Evolutionary conservation across 1,140 invertebrate genomes (phyloP).

Genomic region (Zaprionus lachaisei): DNA sequence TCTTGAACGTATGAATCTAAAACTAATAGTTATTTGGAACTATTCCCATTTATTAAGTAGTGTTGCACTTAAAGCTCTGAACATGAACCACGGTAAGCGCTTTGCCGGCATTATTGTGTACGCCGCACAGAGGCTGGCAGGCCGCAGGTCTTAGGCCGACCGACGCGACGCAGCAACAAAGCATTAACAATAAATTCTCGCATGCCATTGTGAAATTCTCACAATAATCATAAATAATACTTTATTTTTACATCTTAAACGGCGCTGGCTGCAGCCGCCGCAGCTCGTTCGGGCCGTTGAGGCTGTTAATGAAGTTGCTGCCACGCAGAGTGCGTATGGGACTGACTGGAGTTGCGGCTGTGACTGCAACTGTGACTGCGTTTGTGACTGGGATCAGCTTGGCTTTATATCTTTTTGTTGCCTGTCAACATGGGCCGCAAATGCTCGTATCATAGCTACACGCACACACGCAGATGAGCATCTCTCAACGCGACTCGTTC

Average conservation of each 20-base stretch:
- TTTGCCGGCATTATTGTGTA: slow-evolving; percentile 12
- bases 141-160: slow-evolving; percentile 22
- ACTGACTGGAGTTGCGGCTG: slow-evolving; percentile 32
- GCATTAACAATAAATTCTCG: slow-evolving; percentile 83
- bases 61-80: neutral
- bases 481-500: slow-evolving; percentile 17
- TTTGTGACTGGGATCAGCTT: slow-evolving; percentile 34
- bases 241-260: slow-evolving; percentile 81
- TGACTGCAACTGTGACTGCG: neutral
- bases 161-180: slow-evolving; percentile 36
- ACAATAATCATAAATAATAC: slow-evolving; percentile 83
- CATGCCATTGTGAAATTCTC: slow-evolving; percentile 83
- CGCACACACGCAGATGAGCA: slow-evolving; percentile 17
- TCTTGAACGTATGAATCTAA: neutral
- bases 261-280: slow-evolving; percentile 34
- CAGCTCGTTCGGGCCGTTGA: neutral
- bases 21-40: neutral
- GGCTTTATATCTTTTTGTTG: slow-evolving; percentile 43
- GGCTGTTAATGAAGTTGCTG: slow-evolving; percentile 73
- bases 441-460: slow-evolving; percentile 47
- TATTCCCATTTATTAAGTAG: neutral
- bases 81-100: slow-evolving; percentile 10
- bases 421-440: slow-evolving; percentile 66
- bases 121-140: slow-evolving; percentile 13
- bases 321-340: slow-evolving; percentile 21